Evolutionary conservation across 2,888 invertebrate genomes (phyloP), one percentile per base, ranked within the genome.

Genomic region (Apodemia duryi): DNA sequence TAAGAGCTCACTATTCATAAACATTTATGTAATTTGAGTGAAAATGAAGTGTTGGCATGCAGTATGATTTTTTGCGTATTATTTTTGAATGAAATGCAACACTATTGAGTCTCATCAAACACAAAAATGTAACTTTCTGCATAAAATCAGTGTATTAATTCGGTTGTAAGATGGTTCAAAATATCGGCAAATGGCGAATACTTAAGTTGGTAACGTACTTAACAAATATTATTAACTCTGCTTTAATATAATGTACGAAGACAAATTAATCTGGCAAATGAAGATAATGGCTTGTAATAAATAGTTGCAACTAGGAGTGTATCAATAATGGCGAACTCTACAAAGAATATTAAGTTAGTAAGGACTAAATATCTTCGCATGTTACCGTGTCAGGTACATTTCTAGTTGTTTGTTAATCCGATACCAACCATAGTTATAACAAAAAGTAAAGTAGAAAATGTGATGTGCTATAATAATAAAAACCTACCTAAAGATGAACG

Each of bases 401-500:
- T 38, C 52, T 64, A 69, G 63, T 63, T 63, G 46, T 46, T 13
- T 63, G 62, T 65, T 61, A 66, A 63, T 68, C 68, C 65, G 67
- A 70, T 72, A 81, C 79, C 81, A 80, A 80, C 74, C 77, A 75
- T 81, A 79, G 76, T 72, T 72, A 71, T 82, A 84, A 75, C 71
- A 72, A 73, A 82, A 79, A 77, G 70, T 72, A 79, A 81, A 79
- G 62, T 78, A 72, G 78, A 80, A 81, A 85, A 80, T 88, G 85
- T 88, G 84, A 86, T 87, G 82, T 77, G 73, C 76, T 75, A 77
- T 76, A 79, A 81, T 79, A 52, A 49, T 43, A 32, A 66, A 67
- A 68, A 85, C 81, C 82, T 86, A 84, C 74, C 77, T 81, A 85
- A 82, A 80, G 80, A 84, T 83, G 81, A 86, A 88, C 86, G 91